These are phyloP conservation scores for Leiothrix lutea DNA, from an alignment of 2,113 vertebrate genomes.

Conservation along the genomic window DNA sequence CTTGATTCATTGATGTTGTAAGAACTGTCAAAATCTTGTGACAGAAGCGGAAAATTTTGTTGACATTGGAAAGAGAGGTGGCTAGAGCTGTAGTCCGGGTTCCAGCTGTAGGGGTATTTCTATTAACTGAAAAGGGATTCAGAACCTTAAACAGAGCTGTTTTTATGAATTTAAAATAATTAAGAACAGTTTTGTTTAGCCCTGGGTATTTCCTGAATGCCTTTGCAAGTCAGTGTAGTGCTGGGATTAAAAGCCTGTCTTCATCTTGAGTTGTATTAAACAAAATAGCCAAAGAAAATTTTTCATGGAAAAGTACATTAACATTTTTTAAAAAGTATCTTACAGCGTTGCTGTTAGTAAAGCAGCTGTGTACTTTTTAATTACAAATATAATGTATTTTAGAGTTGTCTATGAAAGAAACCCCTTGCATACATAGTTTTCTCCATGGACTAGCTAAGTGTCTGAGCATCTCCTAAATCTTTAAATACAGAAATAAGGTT, in stretches of 20 bases:
- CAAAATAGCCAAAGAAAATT: not conserved
- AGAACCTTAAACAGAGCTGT: not conserved
- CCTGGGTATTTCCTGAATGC: slow-evolving; percentile 31
- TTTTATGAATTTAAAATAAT: slow-evolving; percentile 55
- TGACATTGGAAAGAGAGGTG: slow-evolving; percentile 46
- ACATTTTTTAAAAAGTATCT: not conserved
- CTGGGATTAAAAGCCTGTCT: slow-evolving; percentile 1
- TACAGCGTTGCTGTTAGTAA: not conserved
- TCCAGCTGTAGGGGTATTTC: slow-evolving; percentile 41
- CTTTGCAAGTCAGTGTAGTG: not conserved
- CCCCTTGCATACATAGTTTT: not conserved
- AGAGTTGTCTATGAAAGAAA: not conserved
- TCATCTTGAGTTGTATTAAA: not conserved
- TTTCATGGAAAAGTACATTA: not conserved
- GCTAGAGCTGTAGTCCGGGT: slow-evolving; percentile 2
- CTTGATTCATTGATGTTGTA: slow-evolving; percentile 48
- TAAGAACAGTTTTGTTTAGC: slow-evolving; percentile 55
- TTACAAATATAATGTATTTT: not conserved
- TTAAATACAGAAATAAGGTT: not conserved
- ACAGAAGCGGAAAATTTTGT: slow-evolving; percentile 58
- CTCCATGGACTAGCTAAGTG: not conserved
- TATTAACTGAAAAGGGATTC: slow-evolving; percentile 33
- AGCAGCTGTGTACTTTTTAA: not conserved
- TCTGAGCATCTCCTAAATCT: not conserved
- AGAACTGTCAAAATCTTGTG: slow-evolving; percentile 50